phyloP scores from a whole-genome alignment of 2,888 invertebrate species.

The Neoascia interrupta region DNA sequence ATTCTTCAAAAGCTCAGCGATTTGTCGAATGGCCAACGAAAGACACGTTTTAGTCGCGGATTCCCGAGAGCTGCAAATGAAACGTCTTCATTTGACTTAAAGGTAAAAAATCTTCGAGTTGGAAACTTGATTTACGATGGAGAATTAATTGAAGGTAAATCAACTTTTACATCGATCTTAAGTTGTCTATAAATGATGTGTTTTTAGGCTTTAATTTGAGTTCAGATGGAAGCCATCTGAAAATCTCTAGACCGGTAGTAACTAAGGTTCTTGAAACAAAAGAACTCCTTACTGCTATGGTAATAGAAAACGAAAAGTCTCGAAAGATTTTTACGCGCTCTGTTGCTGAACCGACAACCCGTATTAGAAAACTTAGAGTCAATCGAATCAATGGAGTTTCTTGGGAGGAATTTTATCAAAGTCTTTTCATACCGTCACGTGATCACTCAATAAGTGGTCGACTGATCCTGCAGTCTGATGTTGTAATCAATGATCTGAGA shows the following conservation, averaged over 20 bases:
- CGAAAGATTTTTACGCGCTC: conserved; percentile 38
- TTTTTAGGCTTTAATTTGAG: conserved; percentile 71
- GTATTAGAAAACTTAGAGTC: conserved; percentile 65
- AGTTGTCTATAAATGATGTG: too few relatives aligned
- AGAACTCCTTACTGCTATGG: conserved; percentile 69
- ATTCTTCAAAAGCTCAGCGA: conserved; percentile 70
- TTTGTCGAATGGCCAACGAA: conserved; percentile 63
- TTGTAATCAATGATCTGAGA: conserved; percentile 70
- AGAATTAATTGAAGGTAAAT: conserved; percentile 73
- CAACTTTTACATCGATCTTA: neutral
- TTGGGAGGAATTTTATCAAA: conserved; percentile 74
- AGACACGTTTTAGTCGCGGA: conserved; percentile 64
- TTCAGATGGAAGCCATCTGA: conserved; percentile 47
- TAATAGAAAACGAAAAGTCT: conserved; percentile 5
- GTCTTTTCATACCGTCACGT: conserved; percentile 74
- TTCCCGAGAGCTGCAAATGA: conserved; percentile 6
- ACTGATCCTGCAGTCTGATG: conserved; percentile 72
- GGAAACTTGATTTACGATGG: conserved; percentile 74
- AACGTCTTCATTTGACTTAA: conserved; percentile 58
- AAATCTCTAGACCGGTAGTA: conserved; percentile 68
- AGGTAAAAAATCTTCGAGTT: conserved; percentile 72
- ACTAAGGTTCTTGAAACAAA: conserved; percentile 71
- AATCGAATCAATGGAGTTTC: conserved; percentile 73
- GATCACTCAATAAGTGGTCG: conserved; percentile 73
- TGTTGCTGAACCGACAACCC: conserved; percentile 17